Percentiles rank a stretch among this genome's conserved stretches.
Conservation (phyloP, 1,140 invertebrate genomes). For the Drosophila simulans region DNA sequence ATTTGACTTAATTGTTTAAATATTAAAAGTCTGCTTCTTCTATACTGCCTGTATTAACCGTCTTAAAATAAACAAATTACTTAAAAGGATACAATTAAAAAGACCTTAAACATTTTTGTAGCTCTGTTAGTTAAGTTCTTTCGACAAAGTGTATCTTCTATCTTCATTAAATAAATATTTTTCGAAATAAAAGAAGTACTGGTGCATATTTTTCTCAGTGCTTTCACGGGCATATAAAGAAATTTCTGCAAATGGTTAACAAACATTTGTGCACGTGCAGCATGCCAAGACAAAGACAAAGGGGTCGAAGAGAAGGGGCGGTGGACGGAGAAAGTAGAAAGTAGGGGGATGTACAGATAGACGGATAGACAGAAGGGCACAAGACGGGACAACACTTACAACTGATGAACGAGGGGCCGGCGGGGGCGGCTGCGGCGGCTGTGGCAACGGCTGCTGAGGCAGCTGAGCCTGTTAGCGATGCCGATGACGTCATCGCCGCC, state of each 20-base stretch:
- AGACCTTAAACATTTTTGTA: no score
- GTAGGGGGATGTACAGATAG: conserved; percentile 5
- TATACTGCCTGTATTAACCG: no score
- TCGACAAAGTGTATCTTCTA: no score
- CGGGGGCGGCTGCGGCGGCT: conserved; percentile 34
- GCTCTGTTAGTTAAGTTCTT: no score
- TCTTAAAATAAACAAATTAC: no score
- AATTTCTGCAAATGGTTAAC: conserved; percentile 17
- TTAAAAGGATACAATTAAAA: no score
- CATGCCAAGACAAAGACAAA: conserved; percentile 42
- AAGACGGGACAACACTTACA: conserved; percentile 75
- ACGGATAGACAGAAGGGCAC: conserved; percentile 19
- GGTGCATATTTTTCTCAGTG: conserved; percentile 8
- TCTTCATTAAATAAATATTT: neutral
- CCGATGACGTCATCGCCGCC: conserved; percentile 34
- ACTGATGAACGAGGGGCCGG: conserved; percentile 73
- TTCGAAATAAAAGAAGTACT: neutral
- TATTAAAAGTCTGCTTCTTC: neutral
- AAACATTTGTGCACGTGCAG: conserved; percentile 49
- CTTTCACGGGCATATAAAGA: conserved; percentile 20
- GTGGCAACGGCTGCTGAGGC: conserved; percentile 42
- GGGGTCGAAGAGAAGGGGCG: neutral
- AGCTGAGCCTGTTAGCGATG: conserved; percentile 46
- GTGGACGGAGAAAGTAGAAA: neutral
- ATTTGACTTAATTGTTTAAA: neutral